Percentiles rank a stretch among this genome's conserved stretches.
phyloP scores from a whole-genome alignment of 2,113 vertebrate species.

The Podarcis raffonei region DNA sequence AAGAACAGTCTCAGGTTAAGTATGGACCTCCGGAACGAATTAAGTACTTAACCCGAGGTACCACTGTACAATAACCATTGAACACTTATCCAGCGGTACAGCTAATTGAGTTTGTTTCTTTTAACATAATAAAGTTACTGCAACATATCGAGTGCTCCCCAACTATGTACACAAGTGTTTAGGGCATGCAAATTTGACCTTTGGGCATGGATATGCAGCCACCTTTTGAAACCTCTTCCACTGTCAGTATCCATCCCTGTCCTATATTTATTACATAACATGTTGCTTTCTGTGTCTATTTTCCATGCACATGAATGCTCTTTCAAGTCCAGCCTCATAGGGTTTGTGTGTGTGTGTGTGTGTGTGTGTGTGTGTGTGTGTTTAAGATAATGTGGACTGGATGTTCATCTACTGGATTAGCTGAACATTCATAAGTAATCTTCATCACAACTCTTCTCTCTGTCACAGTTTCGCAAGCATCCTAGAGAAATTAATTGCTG shows the following conservation, averaged over 20 bases:
- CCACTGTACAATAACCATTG: no score
- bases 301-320: not conserved
- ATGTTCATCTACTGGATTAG: constrained; percentile 5
- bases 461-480: not conserved
- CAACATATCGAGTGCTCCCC: no score
- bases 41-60: no score
- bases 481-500: not conserved
- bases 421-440: constrained; percentile 3
- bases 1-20: no score
- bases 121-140: not conserved
- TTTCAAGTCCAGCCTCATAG: not conserved
- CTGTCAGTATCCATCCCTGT: not conserved
- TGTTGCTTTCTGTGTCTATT: not conserved
- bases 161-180: not conserved
- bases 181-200: not conserved
- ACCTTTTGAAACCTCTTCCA: not conserved
- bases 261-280: not conserved
- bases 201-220: not conserved
- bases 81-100: no score
- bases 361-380: no score
- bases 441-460: not conserved
- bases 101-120: not conserved
- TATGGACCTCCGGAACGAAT: no score
- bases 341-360: no score
- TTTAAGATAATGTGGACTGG: not conserved